A percentile compares a stretch with the other conserved stretches of the same genome.
Conservation (phyloP, 2,888 invertebrate species). For the Empis livida region DNA sequence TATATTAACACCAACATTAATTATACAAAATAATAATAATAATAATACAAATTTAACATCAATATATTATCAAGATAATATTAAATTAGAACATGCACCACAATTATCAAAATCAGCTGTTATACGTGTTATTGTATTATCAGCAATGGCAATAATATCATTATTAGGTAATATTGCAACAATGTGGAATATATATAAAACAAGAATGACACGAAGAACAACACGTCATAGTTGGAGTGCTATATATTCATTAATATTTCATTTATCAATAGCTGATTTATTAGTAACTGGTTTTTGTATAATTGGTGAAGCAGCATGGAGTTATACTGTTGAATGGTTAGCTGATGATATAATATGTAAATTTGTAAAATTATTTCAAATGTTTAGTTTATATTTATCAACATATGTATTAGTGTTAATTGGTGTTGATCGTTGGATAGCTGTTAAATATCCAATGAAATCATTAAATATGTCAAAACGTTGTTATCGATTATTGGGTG, state of each 20-base stretch:
- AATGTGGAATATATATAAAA: constrained; percentile 58
- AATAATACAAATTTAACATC: too few species aligned
- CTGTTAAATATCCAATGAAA: constrained; percentile 69
- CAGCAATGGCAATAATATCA: constrained; percentile 57
- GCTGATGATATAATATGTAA: constrained; percentile 68
- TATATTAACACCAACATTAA: too few species aligned
- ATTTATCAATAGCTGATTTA: constrained; percentile 70
- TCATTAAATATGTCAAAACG: constrained; percentile 51
- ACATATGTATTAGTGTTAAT: constrained; percentile 73
- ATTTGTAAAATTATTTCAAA: constrained; percentile 65
- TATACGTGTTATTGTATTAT: constrained; percentile 52
- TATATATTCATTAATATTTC: constrained; percentile 64
- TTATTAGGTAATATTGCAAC: constrained; percentile 63
- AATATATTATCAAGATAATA: constrained; percentile 9
- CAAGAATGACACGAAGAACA: constrained; percentile 43
- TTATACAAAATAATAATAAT: constrained; percentile 13
- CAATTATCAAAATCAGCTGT: constrained; percentile 47
- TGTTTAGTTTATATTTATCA: constrained; percentile 69
- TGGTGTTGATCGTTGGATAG: constrained; percentile 68
- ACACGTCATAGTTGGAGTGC: constrained; percentile 53
- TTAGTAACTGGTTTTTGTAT: constrained; percentile 71
- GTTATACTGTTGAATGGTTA: constrained; percentile 65
- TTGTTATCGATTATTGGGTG: constrained; percentile 51
- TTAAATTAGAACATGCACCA: constrained; percentile 50
- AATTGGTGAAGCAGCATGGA: constrained; percentile 70